Evolutionary conservation across 2,113 vertebrate species (phyloP).

Genomic region (Cyphomyrus plagiostoma): DNA sequence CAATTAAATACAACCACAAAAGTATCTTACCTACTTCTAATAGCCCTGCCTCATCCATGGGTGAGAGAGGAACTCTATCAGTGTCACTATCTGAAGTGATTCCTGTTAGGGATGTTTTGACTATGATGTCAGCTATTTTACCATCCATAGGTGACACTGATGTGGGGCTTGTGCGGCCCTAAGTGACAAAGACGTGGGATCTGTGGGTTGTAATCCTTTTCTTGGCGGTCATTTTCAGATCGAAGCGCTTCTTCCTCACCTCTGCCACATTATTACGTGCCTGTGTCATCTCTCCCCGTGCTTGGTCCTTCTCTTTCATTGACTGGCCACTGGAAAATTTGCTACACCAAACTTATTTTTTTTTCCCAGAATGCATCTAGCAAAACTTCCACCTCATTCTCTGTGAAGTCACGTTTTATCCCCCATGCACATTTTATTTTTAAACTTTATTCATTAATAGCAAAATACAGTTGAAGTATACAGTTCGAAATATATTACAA

Average conservation of each 20-base stretch:
- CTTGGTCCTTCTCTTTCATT: background rate
- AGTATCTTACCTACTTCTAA: background rate
- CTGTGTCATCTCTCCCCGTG: background rate
- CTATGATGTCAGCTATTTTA: background rate
- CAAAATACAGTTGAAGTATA: background rate
- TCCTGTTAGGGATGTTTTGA: background rate
- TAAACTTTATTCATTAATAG: background rate
- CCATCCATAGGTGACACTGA: background rate
- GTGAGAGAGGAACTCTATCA: background rate
- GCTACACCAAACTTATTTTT: background rate
- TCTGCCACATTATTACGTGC: background rate
- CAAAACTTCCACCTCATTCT: background rate
- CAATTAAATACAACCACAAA: background rate
- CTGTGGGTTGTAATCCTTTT: background rate
- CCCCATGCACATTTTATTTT: background rate
- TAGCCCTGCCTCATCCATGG: background rate
- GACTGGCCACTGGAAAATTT: background rate
- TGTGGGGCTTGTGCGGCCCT: no score
- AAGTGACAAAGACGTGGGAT: background rate
- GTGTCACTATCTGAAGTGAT: background rate
- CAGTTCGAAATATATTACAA: background rate
- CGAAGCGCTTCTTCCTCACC: background rate
- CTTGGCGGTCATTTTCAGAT: background rate
- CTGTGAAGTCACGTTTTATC: background rate
- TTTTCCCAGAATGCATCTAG: background rate